phyloP scores from a whole-genome alignment of 2,113 vertebrate genomes.

The Mystacornis crossleyi region DNA sequence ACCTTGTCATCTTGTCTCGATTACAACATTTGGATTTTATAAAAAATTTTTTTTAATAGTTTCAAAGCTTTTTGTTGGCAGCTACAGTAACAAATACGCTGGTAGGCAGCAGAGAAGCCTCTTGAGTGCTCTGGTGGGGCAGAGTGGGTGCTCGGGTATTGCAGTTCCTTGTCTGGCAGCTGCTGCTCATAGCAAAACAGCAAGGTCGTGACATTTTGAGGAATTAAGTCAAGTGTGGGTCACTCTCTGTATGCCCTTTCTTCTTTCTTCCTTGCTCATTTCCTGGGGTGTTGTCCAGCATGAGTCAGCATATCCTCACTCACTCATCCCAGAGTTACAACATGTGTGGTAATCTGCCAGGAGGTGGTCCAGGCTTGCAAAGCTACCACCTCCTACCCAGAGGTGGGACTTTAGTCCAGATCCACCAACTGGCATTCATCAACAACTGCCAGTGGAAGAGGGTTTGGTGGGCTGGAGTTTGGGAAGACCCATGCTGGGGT shows the following conservation, averaged over 20 bases:
- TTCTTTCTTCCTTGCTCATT: background rate
- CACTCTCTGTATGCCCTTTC: background rate
- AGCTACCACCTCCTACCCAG: background rate
- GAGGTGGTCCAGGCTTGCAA: background rate
- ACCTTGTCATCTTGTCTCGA: background rate
- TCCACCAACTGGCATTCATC: background rate
- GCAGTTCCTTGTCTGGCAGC: background rate
- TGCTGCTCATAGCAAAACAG: background rate
- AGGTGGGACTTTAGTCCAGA: background rate
- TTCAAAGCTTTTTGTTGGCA: background rate
- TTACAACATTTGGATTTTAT: background rate
- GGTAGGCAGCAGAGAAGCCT: background rate
- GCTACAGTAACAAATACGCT: background rate
- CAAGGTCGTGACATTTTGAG: background rate
- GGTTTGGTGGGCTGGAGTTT: background rate
- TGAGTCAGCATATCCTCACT: background rate
- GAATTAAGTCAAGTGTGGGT: background rate
- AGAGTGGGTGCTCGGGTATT: accelerated
- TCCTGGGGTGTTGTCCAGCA: background rate
- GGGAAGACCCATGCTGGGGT: background rate
- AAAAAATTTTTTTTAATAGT: background rate
- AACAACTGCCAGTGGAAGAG: background rate
- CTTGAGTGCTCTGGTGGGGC: background rate
- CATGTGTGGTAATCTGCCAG: background rate
- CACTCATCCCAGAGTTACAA: background rate